These are phyloP conservation scores for Schizopygopsis pylzovi DNA, from an alignment of 2,797 vertebrate species.

Conservation along the genomic window DNA sequence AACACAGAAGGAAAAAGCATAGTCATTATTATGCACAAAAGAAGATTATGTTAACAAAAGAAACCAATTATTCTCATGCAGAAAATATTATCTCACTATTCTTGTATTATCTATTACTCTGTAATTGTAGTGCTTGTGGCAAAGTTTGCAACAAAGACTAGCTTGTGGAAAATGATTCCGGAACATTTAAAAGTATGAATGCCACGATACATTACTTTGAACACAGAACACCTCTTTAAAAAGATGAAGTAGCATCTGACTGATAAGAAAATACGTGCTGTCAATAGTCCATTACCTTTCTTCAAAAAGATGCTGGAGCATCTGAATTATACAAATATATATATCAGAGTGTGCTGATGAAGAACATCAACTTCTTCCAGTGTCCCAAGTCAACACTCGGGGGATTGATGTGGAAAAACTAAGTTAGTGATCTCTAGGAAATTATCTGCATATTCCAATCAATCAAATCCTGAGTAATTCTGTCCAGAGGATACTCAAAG, in stretches of 20 bases:
- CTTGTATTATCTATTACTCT: not conserved
- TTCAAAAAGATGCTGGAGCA: not conserved
- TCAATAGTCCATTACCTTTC: too few relatives aligned
- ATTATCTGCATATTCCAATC: not conserved
- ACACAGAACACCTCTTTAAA: not conserved
- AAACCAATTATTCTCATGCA: not conserved
- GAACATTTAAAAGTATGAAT: not conserved
- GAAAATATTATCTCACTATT: not conserved
- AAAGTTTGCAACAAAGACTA: not conserved
- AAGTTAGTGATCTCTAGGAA: conserved; percentile 7
- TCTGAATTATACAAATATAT: not conserved
- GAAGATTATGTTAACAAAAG: not conserved
- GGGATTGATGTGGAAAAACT: not conserved
- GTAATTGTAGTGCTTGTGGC: not conserved
- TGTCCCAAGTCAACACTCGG: not conserved
- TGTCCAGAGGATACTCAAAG: conserved; percentile 1
- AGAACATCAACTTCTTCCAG: not conserved
- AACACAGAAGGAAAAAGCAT: not conserved
- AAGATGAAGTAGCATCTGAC: not conserved
- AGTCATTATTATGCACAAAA: not conserved
- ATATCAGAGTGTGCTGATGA: not conserved
- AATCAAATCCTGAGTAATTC: not conserved
- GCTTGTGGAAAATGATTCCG: not conserved
- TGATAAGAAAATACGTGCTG: too few relatives aligned
- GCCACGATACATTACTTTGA: not conserved